phyloP scores from a whole-genome alignment of 2,888 invertebrate genomes.

The Meandrusa payeni region DNA sequence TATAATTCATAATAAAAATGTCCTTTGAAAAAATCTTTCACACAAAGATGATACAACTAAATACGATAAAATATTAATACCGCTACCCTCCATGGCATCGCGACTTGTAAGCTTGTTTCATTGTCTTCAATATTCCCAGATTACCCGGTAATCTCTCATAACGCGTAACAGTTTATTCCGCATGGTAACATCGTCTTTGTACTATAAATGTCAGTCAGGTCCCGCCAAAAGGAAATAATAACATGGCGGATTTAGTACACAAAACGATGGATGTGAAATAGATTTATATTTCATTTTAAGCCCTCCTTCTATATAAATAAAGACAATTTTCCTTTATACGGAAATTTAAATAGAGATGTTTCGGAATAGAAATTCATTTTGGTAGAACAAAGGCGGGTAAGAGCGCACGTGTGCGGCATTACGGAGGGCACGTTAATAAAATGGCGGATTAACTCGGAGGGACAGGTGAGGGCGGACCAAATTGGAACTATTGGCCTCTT shows the following conservation, averaged over 20 bases:
- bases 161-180: conserved; percentile 78
- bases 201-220: conserved; percentile 65
- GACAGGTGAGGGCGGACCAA: conserved; percentile 71
- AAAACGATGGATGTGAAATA: conserved; percentile 34
- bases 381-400: conserved; percentile 68
- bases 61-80: conserved; percentile 51
- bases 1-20: too few species aligned
- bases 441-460: conserved; percentile 66
- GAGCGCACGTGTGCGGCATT: conserved; percentile 71
- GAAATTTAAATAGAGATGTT: conserved; percentile 31
- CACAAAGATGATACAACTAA: too few species aligned
- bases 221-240: conserved; percentile 78
- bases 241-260: conserved; percentile 43
- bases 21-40: too few species aligned
- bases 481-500: conserved; percentile 76
- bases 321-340: conserved; percentile 30
- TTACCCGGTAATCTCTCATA: conserved; percentile 78
- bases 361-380: conserved; percentile 41
- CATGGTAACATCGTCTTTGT: conserved; percentile 77
- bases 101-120: conserved; percentile 70
- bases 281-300: conserved; percentile 28
- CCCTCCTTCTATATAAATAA: conserved; percentile 26
- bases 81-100: conserved; percentile 44
- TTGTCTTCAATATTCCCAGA: conserved; percentile 81
- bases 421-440: conserved; percentile 71